These are phyloP conservation scores for Panopea generosa DNA, from an alignment of 2,888 invertebrate species.

Conservation along the genomic window DNA sequence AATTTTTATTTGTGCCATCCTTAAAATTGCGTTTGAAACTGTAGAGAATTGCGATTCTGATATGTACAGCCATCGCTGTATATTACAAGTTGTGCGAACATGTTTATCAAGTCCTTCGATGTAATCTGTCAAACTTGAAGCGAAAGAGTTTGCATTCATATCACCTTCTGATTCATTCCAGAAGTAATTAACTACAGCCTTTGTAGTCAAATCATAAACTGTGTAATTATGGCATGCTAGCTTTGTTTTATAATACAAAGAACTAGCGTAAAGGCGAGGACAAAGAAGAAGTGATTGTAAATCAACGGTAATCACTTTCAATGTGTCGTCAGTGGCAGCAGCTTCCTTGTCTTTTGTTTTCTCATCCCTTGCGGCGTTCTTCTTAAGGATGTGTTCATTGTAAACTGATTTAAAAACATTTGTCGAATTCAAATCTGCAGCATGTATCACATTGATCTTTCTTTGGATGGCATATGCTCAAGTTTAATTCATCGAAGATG, in stretches of 20 bases:
- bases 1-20: too few relatives aligned
- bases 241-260: constrained; percentile 35
- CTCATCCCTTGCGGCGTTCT: neutral
- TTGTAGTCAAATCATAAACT: neutral
- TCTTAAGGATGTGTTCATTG: constrained; percentile 5
- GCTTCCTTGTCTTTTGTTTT: constrained; percentile 9
- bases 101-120: neutral
- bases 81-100: constrained; percentile 6
- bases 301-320: constrained; percentile 20
- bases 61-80: constrained; percentile 50
- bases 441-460: too few relatives aligned
- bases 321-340: neutral
- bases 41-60: constrained; percentile 56
- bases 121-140: neutral
- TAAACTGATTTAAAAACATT: constrained; percentile 10
- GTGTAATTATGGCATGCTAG: constrained; percentile 10
- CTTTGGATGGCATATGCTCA: neutral
- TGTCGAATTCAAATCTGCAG: neutral
- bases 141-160: neutral
- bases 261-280: constrained; percentile 21
- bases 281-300: constrained; percentile 20
- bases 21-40: constrained; percentile 39
- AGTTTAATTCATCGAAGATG: neutral
- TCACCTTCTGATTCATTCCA: constrained; percentile 1
- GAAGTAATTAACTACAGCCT: neutral